phyloP scores from a whole-genome alignment of 2,797 vertebrate species.

The Gadopsis marmoratus region DNA sequence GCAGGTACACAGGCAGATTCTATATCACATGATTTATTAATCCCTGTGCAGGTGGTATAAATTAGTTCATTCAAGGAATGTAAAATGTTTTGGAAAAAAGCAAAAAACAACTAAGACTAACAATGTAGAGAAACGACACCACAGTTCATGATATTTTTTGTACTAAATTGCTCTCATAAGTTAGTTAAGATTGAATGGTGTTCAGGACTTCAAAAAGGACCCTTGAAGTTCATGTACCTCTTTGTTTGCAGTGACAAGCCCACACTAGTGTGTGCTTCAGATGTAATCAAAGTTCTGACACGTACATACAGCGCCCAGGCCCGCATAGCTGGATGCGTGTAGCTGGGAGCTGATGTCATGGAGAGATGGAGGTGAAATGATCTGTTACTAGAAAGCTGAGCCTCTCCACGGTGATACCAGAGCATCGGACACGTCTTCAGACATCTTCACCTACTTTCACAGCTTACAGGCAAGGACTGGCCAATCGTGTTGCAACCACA shows the following conservation, averaged over 20 bases:
- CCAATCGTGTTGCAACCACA: conserved; percentile 13
- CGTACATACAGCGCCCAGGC: conserved; percentile 51
- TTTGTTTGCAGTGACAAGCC: conserved; percentile 50
- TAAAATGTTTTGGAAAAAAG: conserved; percentile 2
- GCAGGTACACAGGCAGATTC: conserved; percentile 65
- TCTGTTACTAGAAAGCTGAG: conserved; percentile 64
- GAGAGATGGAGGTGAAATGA: conserved; percentile 79
- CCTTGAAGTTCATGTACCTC: conserved; percentile 43
- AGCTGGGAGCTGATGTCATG: conserved; percentile 76
- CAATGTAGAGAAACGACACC: neutral
- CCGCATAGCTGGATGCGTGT: conserved; percentile 60
- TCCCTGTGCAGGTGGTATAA: conserved; percentile 31
- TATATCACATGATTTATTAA: conserved; percentile 58
- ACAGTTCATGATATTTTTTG: neutral
- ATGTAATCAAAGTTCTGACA: conserved; percentile 70
- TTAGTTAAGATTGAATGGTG: neutral
- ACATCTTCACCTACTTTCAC: conserved; percentile 59
- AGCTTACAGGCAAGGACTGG: conserved; percentile 13
- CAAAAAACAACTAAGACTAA: neutral
- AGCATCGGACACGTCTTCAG: conserved; percentile 22
- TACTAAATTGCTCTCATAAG: neutral
- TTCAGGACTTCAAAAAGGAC: conserved; percentile 37
- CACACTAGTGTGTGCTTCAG: conserved; percentile 39
- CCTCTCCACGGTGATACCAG: conserved; percentile 40
- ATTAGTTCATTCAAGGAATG: conserved; percentile 9